Base-by-base conservation (phyloP, 30 jellyfish, hydroid and myxozoan species). In the Pseudorhiza aurosa region DNA sequence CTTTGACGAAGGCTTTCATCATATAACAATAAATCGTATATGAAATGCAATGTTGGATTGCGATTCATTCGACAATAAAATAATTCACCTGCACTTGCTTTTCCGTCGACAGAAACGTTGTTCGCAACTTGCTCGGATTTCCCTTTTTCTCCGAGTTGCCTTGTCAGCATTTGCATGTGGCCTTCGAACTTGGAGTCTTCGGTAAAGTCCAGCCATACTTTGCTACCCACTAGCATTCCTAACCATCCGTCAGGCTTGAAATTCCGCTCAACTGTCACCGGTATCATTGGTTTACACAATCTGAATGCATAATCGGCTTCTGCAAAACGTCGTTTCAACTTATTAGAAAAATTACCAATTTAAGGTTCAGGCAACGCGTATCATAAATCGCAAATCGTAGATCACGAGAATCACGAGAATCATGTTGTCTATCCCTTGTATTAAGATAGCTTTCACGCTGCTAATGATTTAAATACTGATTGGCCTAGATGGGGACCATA, bases 201-300 rank as follows among this genome's bases (percentile, higher is more conserved):
- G 4, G 89, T 68, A 55, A 90, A 75, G 33, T 83, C 96, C 9
- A 90, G 72, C 82, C 93, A 67, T 37, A 75, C 84, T 51, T 83
- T 63, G 56, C 82, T 68, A 2, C 82, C 79, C 27, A 73, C 91
- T 35, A 83, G 26, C 72, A 83, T 82, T 10, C 95, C 87, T 10
- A 91, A 68, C 98, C 98, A 91, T 21, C 98, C 98, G 64, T 91
- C 98, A 2, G 94, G 95, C 30, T 62, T 70, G 75, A 72, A 83
- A 67, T 78, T 69, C 29, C 71, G 30, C 46, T 91, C 98, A 35
- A 91, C 29, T 0, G 59, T 64, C 5, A 91, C 14, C 47, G 98
- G 98, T 35, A 91, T 77, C 82, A 91, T 80, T 28, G 85, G 91
- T 56, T 83, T 91, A 70, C 96, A 82, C 21, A 91, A 68, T 26